Evolutionary conservation across 2,888 invertebrate genomes (phyloP).

Genomic region (Leucania comma): DNA sequence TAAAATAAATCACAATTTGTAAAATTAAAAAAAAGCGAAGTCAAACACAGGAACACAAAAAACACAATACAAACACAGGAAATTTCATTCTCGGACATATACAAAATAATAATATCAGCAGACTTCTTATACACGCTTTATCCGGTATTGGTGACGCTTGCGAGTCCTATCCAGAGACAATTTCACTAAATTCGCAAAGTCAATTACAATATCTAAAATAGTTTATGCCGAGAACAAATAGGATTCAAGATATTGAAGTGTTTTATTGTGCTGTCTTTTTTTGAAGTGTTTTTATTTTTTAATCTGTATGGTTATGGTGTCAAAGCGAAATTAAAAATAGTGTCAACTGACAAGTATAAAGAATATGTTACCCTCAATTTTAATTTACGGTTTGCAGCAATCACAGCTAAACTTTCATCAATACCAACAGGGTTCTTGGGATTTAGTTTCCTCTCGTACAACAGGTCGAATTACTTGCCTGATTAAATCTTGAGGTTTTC

Average conservation of each 20-base stretch:
- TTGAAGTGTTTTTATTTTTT: no score
- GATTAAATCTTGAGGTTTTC: slow-evolving; percentile 39
- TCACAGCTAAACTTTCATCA: not conserved
- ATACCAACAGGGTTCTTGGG: not conserved
- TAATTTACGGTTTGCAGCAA: not conserved
- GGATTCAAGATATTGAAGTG: no score
- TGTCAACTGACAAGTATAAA: not conserved
- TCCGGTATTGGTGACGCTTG: slow-evolving; percentile 6
- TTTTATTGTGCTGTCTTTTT: not conserved
- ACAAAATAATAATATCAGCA: no score
- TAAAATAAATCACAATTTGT: no score
- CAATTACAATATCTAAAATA: not conserved
- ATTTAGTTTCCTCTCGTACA: slow-evolving; percentile 1
- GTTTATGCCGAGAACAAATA: not conserved
- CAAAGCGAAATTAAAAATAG: not conserved
- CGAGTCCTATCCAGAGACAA: not conserved
- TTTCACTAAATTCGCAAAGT: slow-evolving; percentile 13
- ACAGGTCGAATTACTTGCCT: slow-evolving; percentile 12
- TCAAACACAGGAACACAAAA: no score
- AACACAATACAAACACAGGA: slow-evolving; percentile 7
- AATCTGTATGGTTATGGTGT: not conserved
- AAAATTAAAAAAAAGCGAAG: no score
- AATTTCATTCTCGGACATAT: slow-evolving; percentile 15
- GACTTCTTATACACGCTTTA: slow-evolving; percentile 12
- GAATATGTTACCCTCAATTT: not conserved